Evolutionary conservation across 2,797 vertebrate species (phyloP).

Genomic region (Echeneis naucrates): DNA sequence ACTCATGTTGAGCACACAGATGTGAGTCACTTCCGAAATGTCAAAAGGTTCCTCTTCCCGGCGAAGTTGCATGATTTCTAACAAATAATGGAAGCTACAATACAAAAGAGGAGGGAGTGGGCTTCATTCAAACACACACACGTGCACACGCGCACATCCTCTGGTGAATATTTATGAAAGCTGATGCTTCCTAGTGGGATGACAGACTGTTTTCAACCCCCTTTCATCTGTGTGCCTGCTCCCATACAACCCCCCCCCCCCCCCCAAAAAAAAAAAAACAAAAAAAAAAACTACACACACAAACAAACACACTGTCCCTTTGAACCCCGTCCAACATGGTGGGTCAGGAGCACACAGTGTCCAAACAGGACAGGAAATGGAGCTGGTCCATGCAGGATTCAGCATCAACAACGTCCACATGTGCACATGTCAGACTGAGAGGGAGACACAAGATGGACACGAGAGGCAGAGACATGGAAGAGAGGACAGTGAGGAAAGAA

Average conservation of each 20-base stretch:
- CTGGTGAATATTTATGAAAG: constrained; percentile 70
- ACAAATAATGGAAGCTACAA: constrained; percentile 3
- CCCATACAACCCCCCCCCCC: constrained; percentile 11
- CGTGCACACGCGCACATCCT: constrained; percentile 8
- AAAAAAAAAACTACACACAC: no score
- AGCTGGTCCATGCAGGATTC: constrained; percentile 30
- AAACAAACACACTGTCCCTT: constrained; percentile 63
- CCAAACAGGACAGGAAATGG: constrained; percentile 54
- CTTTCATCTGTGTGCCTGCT: constrained; percentile 71
- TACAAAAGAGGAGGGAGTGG: constrained; percentile 28
- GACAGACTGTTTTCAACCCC: constrained; percentile 67
- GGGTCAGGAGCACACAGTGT: constrained; percentile 52
- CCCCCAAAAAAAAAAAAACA: no score
- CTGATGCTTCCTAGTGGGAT: constrained; percentile 63
- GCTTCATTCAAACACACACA: constrained; percentile 26
- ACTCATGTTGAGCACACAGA: neutral
- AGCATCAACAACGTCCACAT: constrained; percentile 39
- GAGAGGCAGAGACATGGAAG: neutral
- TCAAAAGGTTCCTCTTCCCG: neutral
- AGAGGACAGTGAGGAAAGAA: constrained; percentile 21
- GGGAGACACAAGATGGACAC: neutral
- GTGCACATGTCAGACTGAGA: constrained; percentile 23
- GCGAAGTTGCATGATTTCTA: constrained; percentile 7
- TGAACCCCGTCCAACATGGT: constrained; percentile 68
- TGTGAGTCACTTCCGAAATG: neutral